Percentiles rank a stretch among this genome's conserved stretches.
Conservation (phyloP, 2,888 invertebrate genomes). For the Strigamia crassipes region DNA sequence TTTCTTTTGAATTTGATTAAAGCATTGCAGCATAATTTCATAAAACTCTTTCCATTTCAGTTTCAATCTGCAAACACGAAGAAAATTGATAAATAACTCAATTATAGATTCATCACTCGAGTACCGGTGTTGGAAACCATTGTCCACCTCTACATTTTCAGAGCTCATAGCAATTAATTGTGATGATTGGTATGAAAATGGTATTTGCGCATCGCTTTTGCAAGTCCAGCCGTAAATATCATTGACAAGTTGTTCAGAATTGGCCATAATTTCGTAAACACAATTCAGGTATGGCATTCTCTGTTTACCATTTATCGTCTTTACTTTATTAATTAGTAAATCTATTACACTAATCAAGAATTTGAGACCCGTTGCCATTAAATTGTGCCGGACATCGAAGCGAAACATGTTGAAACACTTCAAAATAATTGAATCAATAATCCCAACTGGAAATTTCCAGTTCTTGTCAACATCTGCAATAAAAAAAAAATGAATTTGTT, state of each 20-base stretch:
- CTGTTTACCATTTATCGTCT: not conserved
- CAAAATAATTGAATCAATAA: constrained; percentile 1
- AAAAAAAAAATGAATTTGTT: too few species aligned
- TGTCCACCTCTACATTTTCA: not conserved
- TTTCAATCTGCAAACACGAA: not conserved
- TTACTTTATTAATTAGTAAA: not conserved
- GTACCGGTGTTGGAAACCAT: not conserved
- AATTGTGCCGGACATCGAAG: not conserved
- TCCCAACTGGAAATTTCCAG: not conserved
- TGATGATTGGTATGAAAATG: too few species aligned
- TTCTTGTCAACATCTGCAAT: not conserved
- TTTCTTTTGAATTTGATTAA: not conserved
- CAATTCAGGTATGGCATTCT: not conserved
- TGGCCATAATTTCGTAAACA: not conserved
- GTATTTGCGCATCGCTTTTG: not conserved
- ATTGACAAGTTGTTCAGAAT: not conserved
- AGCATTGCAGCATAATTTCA: not conserved
- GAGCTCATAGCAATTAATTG: not conserved
- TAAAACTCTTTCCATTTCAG: not conserved
- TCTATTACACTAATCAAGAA: not conserved
- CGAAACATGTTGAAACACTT: not conserved
- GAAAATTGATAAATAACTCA: not conserved
- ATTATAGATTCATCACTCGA: too few species aligned
- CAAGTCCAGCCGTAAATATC: not conserved
- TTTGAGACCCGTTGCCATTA: not conserved